phyloP scores from a whole-genome alignment of 2,888 invertebrate genomes.

The Trisateles emortualis region DNA sequence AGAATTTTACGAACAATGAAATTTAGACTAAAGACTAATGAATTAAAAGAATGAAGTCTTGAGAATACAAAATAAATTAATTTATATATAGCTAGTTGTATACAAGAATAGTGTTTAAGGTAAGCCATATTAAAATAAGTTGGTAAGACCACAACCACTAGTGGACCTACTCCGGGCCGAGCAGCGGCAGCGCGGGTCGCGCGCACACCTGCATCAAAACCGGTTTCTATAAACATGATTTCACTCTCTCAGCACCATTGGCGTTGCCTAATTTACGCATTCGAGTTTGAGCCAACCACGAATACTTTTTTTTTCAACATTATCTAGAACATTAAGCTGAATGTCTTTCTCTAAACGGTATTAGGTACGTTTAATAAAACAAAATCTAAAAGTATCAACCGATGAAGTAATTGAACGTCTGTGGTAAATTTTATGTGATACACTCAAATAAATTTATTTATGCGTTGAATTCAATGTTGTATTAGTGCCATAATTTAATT shows the following conservation, averaged over 20 bases:
- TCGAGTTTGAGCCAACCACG: conserved; percentile 43
- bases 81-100: conserved; percentile 32
- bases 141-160: conserved; percentile 27
- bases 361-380: neutral
- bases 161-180: conserved; percentile 42
- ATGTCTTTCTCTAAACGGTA: neutral
- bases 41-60: too few relatives aligned
- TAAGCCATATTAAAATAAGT: conserved; percentile 36
- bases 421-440: conserved; percentile 1
- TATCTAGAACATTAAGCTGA: conserved; percentile 17
- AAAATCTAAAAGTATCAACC: neutral
- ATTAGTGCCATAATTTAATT: neutral
- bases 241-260: conserved; percentile 73
- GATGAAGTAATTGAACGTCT: neutral
- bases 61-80: too few relatives aligned
- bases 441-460: neutral
- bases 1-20: too few relatives aligned
- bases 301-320: conserved; percentile 29
- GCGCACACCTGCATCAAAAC: conserved; percentile 81
- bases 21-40: too few relatives aligned
- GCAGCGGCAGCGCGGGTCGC: conserved; percentile 20
- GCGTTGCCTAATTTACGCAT: conserved; percentile 62
- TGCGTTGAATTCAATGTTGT: neutral
- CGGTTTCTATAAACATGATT: conserved; percentile 80
- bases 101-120: conserved; percentile 32